phyloP scores from a whole-genome alignment of 2,797 vertebrate genomes.

The Bradypodion pumilum region DNA sequence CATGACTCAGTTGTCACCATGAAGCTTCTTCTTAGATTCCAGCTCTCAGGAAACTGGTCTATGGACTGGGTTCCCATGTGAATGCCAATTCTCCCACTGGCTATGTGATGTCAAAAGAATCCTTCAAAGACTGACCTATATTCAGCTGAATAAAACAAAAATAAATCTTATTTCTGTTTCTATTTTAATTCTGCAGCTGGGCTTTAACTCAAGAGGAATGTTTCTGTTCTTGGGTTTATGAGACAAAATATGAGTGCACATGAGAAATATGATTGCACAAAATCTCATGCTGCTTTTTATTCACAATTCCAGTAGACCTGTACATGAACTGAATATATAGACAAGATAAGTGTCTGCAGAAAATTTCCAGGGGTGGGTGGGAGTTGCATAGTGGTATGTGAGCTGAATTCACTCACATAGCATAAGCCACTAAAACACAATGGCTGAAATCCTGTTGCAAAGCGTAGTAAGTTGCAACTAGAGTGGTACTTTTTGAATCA shows the following conservation, averaged over 20 bases:
- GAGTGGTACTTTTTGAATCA: too few species aligned
- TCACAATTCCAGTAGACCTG: not conserved
- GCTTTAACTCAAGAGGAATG: constrained; percentile 18
- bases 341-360: not conserved
- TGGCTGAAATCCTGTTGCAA: too few species aligned
- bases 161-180: constrained; percentile 20
- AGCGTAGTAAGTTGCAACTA: too few species aligned
- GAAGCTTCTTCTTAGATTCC: not conserved
- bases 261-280: not conserved
- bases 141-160: constrained; percentile 6
- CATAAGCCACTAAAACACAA: too few species aligned
- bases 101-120: constrained; percentile 4
- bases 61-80: constrained; percentile 23
- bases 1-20: constrained; percentile 1
- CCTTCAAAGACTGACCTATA: constrained; percentile 18
- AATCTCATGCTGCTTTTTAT: not conserved
- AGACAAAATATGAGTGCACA: constrained; percentile 7
- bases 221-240: not conserved
- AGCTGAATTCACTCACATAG: too few species aligned
- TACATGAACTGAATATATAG: not conserved
- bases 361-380: too few species aligned
- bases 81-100: constrained; percentile 23
- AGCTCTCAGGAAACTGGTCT: not conserved
- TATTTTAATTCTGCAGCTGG: constrained; percentile 36
- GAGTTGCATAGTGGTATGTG: too few species aligned